phyloP scores from a whole-genome alignment of 1,140 invertebrate species.

The Eulimnadia texana region DNA sequence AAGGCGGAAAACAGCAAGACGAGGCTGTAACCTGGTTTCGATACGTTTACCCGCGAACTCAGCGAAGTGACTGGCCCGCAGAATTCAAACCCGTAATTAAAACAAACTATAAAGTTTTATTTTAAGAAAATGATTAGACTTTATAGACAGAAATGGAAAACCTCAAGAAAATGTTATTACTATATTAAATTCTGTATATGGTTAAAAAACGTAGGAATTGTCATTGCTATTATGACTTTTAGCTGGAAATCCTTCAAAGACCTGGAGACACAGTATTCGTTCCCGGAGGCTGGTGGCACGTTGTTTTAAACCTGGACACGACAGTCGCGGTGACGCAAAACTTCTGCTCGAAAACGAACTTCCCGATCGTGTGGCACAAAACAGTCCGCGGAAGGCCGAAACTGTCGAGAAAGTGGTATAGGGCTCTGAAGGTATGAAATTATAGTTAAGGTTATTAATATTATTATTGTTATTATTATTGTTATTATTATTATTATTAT shows the following conservation, averaged over 20 bases:
- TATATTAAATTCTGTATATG: too few relatives aligned
- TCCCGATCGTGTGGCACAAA: constrained; percentile 92
- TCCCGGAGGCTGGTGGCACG: constrained; percentile 97
- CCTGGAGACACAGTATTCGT: constrained; percentile 98
- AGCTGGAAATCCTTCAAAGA: constrained; percentile 90
- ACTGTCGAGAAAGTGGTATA: constrained; percentile 72
- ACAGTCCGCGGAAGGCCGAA: constrained; percentile 89
- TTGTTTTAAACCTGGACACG: constrained; percentile 88
- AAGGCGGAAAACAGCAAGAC: constrained; percentile 90
- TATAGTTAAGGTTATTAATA: neutral
- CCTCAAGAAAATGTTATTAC: too few relatives aligned
- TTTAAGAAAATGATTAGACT: too few relatives aligned
- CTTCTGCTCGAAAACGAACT: constrained; percentile 90
- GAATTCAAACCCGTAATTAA: constrained; percentile 64
- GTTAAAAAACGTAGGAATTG: neutral
- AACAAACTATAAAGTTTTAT: constrained; percentile 6
- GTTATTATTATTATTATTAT: too few relatives aligned
- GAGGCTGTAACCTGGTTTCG: constrained; percentile 98
- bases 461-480: too few relatives aligned
- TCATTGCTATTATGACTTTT: constrained; percentile 21
- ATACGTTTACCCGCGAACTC: constrained; percentile 88
- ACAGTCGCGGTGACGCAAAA: constrained; percentile 97
- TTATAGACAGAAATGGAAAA: too few relatives aligned
- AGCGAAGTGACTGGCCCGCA: constrained; percentile 73
- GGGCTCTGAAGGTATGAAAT: constrained; percentile 40